Base-by-base conservation (phyloP, 2,888 invertebrate species). In the Miltochrista miniata region DNA sequence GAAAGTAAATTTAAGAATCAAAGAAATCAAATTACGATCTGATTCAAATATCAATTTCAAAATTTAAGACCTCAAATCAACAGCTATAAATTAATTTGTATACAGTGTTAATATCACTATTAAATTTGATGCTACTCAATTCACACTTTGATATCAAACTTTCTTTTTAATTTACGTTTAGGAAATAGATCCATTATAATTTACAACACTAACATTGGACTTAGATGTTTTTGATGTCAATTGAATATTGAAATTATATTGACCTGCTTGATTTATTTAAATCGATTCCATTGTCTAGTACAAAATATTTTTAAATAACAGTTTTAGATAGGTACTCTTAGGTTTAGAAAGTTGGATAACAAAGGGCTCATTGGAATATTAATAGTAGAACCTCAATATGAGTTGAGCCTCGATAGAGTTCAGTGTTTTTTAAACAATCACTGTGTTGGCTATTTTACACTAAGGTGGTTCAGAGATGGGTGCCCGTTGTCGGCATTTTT, bases 261-360 rank as follows among this genome's bases (percentile, higher is more conserved):
- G 11, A 13, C 24, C 35, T 24, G 18, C 5, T 24, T 14, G 24
- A 35, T 13, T 44, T 35, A 44, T 4, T 24, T 12, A 34, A 24
- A 44, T 11, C 24, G 12, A 43, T 35, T 44, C 34, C 35, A 35
- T 44, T 44, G 44, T 44, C 13, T 35, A n/a, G 12, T 14, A 24
- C 12, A 14, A 15, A 14, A 42, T 9, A 1, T 35, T 35, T 10
- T 29, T 4, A 35, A 24, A 35, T 29, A 11, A 24, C 35, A 35
- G 10, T 43, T 44, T 11, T 13, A 1, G 18, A 5, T n/a, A n/a
- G n/a, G n/a, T n/a, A 29, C 35, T 24, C 13, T 24, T 12, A 35
- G 7, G 7, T 13, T 44, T 44, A 29, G 44, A 44, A 44, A 43
- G 42, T 44, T 24, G 11, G 24, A 5, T 35, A 24, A 8, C 7